Evolutionary conservation across 2,888 invertebrate genomes (phyloP).

Genomic region (Thymelicus lineola): DNA sequence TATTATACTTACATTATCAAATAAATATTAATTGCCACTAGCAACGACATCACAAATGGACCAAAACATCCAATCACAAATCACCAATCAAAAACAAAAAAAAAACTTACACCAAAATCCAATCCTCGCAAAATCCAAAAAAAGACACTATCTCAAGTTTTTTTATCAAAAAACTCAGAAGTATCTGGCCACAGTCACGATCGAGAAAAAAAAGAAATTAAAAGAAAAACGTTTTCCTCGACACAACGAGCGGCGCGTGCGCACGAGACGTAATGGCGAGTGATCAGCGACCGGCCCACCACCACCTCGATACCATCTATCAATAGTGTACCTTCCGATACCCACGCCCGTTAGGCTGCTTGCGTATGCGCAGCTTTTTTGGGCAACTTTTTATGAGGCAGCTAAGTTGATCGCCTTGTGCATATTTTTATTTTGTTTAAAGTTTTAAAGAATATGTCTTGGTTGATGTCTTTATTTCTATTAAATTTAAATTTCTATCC

Average conservation of each 20-base stretch:
- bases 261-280: slow-evolving; percentile 59
- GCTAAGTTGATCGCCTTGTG: no score
- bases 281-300: slow-evolving; percentile 58
- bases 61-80: neutral
- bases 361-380: neutral
- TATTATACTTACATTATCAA: no score
- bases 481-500: no score
- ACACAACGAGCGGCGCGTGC: slow-evolving; percentile 34
- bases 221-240: neutral
- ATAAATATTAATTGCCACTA: no score
- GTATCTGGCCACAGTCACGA: neutral
- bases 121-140: neutral
- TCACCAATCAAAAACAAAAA: neutral
- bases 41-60: neutral
- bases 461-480: no score
- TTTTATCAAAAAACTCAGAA: neutral
- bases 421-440: no score
- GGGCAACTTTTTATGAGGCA: neutral
- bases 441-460: no score
- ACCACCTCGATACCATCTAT: slow-evolving; percentile 47
- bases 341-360: slow-evolving; percentile 52
- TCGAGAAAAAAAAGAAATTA: neutral
- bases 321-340: slow-evolving; percentile 42
- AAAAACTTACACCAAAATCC: neutral
- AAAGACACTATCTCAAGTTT: slow-evolving; percentile 5